Conservation (phyloP, 2,113 vertebrate species). For the Ammospiza nelsoni region DNA sequence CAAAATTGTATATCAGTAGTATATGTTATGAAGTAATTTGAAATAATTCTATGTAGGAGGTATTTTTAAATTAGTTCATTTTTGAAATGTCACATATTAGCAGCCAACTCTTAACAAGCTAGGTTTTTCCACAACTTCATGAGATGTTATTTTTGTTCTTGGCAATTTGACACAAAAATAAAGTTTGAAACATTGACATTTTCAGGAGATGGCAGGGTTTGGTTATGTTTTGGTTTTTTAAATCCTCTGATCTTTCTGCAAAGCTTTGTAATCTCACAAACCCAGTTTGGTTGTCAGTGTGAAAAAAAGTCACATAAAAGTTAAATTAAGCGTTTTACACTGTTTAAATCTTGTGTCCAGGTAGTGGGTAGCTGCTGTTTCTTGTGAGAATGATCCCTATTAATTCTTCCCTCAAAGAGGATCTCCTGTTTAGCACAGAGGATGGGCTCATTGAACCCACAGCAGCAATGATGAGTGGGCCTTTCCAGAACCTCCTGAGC, state of each 20-base stretch:
- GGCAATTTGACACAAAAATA: not conserved
- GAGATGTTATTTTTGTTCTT: not conserved
- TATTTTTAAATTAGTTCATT: not conserved
- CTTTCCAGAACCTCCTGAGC: not conserved
- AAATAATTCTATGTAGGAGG: not conserved
- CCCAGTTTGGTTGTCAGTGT: not conserved
- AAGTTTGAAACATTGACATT: not conserved
- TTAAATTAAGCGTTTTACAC: not conserved
- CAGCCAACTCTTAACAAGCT: not conserved
- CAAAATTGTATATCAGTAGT: not conserved
- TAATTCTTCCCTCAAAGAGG: not conserved
- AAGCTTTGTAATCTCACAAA: not conserved
- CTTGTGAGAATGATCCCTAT: not conserved
- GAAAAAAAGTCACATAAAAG: not conserved
- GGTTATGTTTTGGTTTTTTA: not conserved
- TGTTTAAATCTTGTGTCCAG: not conserved
- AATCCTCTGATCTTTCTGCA: not conserved
- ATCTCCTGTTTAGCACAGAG: not conserved
- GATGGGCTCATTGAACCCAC: not conserved
- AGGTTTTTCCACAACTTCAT: not conserved
- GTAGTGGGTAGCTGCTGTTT: not conserved
- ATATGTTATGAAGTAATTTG: not conserved
- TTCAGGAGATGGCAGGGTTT: not conserved
- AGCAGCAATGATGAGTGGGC: accelerated
- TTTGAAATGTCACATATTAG: not conserved